These are phyloP conservation scores for Perca flavescens DNA, from an alignment of 2,113 vertebrate genomes.

Conservation along the genomic window DNA sequence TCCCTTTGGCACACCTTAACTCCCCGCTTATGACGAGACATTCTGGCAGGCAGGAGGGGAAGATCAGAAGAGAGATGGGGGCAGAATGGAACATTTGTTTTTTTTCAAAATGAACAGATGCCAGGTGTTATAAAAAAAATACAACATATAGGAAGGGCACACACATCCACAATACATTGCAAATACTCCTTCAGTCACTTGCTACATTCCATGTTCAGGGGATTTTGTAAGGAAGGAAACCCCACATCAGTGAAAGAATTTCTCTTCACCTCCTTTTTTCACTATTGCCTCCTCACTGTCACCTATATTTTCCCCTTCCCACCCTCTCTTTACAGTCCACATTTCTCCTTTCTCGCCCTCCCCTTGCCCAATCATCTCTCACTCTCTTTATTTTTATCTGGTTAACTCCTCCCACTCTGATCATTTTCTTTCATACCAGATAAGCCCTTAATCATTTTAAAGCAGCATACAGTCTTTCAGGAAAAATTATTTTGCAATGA, in stretches of 20 bases:
- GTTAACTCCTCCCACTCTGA: conserved; percentile 1
- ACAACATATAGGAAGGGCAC: conserved; percentile 8
- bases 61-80: conserved; percentile 37
- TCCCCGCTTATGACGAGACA: conserved; percentile 64
- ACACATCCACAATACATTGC: conserved; percentile 24
- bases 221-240: conserved; percentile 48
- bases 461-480: not conserved
- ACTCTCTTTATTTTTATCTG: not conserved
- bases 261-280: conserved; percentile 34
- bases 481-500: not conserved
- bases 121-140: conserved; percentile 32
- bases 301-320: conserved; percentile 33
- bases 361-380: not conserved
- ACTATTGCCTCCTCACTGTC: conserved; percentile 38
- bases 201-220: conserved; percentile 52
- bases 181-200: conserved; percentile 22
- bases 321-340: conserved; percentile 1
- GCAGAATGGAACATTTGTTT: conserved; percentile 50
- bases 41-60: conserved; percentile 44
- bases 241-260: conserved; percentile 34
- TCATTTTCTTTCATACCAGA: conserved; percentile 10
- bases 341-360: not conserved
- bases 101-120: conserved; percentile 25
- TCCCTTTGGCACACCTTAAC: conserved; percentile 65
- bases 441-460: conserved; percentile 31